These are phyloP conservation scores for Mesaphorura yosii DNA, from an alignment of 1,140 invertebrate species.

Conservation along the genomic window DNA sequence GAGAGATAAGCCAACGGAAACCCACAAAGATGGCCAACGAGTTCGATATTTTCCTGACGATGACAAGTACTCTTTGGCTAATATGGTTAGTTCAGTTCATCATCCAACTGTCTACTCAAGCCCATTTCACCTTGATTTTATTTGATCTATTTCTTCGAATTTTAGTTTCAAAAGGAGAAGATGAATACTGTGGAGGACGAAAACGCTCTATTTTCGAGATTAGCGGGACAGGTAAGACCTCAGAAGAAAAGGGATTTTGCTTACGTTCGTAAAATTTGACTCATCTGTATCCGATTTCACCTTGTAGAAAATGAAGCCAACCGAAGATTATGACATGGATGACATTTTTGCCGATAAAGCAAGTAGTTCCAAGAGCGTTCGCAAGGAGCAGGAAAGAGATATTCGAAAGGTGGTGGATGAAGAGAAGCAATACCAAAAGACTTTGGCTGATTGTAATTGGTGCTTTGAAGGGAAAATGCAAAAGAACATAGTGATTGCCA, in stretches of 20 bases:
- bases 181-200: conserved; percentile 65
- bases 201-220: conserved; percentile 63
- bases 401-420: conserved; percentile 57
- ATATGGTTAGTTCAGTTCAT: conserved; percentile 53
- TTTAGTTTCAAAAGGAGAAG: conserved; percentile 80
- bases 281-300: conserved; percentile 17
- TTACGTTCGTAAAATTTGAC: conserved; percentile 14
- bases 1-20: conserved; percentile 48
- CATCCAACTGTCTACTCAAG: not conserved
- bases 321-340: conserved; percentile 63
- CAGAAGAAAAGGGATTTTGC: conserved; percentile 14
- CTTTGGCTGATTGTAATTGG: conserved; percentile 63
- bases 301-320: conserved; percentile 47
- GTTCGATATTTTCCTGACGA: conserved; percentile 80
- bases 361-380: conserved; percentile 46
- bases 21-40: conserved; percentile 59
- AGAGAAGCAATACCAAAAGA: conserved; percentile 52
- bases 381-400: conserved; percentile 52
- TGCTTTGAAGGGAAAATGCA: conserved; percentile 72
- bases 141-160: conserved; percentile 31
- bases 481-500: conserved; percentile 75
- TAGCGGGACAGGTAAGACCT: conserved; percentile 51
- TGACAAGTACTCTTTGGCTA: conserved; percentile 70
- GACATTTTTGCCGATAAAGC: conserved; percentile 73
- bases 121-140: not conserved